Conservation (phyloP, 2,797 vertebrate genomes). For the Coendou prehensilis region DNA sequence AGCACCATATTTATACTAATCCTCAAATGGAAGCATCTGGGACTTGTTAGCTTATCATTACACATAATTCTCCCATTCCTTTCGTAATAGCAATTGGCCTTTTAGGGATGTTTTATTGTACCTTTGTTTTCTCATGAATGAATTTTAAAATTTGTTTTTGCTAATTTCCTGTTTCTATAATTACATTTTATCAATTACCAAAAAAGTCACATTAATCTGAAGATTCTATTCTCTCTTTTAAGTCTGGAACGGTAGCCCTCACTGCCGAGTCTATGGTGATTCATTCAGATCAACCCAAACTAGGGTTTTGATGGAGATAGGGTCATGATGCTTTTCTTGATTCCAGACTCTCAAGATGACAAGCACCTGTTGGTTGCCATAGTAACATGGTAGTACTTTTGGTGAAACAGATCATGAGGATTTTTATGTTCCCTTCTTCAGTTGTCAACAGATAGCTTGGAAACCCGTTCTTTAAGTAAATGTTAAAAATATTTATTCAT, state of each 20-base stretch:
- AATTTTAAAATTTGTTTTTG: constrained; percentile 64
- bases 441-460: constrained; percentile 28
- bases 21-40: not conserved
- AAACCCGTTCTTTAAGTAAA: constrained; percentile 56
- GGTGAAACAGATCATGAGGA: constrained; percentile 9
- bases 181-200: constrained; percentile 54
- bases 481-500: constrained; percentile 38
- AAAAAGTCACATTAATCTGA: constrained; percentile 45
- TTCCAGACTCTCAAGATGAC: not conserved
- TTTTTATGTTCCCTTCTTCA: constrained; percentile 54
- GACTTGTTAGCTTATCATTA: constrained; percentile 36
- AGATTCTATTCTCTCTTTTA: constrained; percentile 50
- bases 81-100: constrained; percentile 8
- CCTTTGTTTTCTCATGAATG: constrained; percentile 61
- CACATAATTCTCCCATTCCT: not conserved
- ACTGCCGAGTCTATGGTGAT: not conserved
- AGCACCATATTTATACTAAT: not conserved
- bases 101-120: not conserved
- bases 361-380: not conserved
- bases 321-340: not conserved
- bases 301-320: not conserved
- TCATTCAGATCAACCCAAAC: not conserved
- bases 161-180: constrained; percentile 30
- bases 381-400: constrained; percentile 14
- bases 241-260: not conserved